Conservation (phyloP, 1,140 invertebrate genomes). For the Dendroctonus valens region DNA sequence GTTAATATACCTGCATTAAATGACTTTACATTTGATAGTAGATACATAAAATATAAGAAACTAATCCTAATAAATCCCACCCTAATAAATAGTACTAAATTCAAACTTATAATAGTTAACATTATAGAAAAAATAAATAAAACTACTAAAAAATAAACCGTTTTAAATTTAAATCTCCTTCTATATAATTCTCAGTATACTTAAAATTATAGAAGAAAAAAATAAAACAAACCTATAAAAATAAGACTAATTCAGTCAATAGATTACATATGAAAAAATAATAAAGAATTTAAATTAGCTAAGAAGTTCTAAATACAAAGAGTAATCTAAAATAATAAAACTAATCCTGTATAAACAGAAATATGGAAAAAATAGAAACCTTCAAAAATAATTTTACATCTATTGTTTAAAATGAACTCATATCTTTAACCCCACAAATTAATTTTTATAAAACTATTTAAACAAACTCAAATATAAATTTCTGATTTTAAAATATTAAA, state of each 20-base stretch:
- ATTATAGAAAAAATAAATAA: too few relatives aligned
- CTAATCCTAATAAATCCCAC: too few relatives aligned
- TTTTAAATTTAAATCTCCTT: too few relatives aligned
- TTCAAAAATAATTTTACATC: constrained; percentile 52
- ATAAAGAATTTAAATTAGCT: background rate
- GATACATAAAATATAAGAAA: too few relatives aligned
- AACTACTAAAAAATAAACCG: too few relatives aligned
- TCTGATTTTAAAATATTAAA: constrained; percentile 58
- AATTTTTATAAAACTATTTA: constrained; percentile 64
- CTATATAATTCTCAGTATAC: too few relatives aligned
- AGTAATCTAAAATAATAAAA: constrained; percentile 44
- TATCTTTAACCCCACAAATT: too few relatives aligned
- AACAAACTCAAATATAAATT: constrained; percentile 55
- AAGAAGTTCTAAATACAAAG: background rate
- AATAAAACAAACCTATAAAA: constrained; percentile 59
- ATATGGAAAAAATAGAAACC: constrained; percentile 54
- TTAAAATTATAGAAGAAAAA: too few relatives aligned
- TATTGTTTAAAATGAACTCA: constrained; percentile 60
- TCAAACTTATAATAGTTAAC: too few relatives aligned
- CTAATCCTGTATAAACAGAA: constrained; percentile 50
- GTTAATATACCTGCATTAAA: constrained; percentile 64
- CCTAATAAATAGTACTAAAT: too few relatives aligned
- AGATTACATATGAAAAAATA: constrained; percentile 50
- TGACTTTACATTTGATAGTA: too few relatives aligned
- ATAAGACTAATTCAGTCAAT: constrained; percentile 60